A percentile compares a stretch with the other conserved stretches of the same genome.
Evolutionary conservation across 2,888 invertebrate species (phyloP).

Genomic region (Norana najaformis): DNA sequence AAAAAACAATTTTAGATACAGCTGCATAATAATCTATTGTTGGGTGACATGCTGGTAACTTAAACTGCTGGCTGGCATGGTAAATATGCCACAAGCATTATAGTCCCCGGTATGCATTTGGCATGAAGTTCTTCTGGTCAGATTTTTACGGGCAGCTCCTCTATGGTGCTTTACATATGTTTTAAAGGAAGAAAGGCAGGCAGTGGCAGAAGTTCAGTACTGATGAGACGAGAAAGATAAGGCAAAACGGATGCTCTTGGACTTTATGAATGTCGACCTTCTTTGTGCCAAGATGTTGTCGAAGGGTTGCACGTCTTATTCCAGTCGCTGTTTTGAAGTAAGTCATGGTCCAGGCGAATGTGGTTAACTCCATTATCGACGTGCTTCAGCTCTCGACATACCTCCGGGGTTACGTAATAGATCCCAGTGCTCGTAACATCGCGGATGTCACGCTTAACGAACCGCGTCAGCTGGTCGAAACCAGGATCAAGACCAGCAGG

Average conservation of each 20-base stretch:
- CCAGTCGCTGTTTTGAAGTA: conserved; percentile 47
- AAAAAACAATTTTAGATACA: no score
- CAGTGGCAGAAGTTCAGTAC: no score
- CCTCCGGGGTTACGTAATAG: conserved; percentile 58
- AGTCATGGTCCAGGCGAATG: conserved; percentile 54
- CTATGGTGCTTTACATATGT: no score
- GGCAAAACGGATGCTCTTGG: background rate
- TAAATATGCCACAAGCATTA: no score
- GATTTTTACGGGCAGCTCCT: no score
- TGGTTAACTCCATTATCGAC: conserved; percentile 57
- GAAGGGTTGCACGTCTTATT: conserved; percentile 31
- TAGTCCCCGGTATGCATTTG: no score
- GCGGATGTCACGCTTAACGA: conserved; percentile 35
- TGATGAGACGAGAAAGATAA: background rate
- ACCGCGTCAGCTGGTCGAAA: conserved; percentile 21
- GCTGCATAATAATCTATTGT: no score
- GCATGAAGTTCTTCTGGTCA: no score
- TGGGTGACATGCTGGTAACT: no score
- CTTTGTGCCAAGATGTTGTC: conserved; percentile 24
- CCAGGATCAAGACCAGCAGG: conserved; percentile 15
- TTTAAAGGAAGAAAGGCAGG: no score
- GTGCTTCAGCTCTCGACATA: conserved; percentile 52
- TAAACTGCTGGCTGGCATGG: no score
- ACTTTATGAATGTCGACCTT: conserved; percentile 22
- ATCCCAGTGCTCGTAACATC: conserved; percentile 47